Percentiles rank a stretch among this genome's conserved stretches.
Evolutionary conservation across 2,113 vertebrate species (phyloP).

Genomic region (Percina caprodes): DNA sequence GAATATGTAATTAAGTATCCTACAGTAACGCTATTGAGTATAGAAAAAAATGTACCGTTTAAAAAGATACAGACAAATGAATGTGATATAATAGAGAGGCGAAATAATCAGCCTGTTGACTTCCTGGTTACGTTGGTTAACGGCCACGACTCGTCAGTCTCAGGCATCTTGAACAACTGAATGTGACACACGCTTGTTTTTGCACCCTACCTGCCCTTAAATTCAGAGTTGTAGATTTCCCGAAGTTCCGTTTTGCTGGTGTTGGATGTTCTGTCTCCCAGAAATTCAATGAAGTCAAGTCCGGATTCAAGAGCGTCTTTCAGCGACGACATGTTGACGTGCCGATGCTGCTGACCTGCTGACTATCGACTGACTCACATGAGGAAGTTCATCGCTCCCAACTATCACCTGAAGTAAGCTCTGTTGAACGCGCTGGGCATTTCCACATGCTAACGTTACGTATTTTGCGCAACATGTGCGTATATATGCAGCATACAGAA

Average conservation of each 20-base stretch:
- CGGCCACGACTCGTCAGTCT: too few relatives aligned
- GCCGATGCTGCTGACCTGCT: background rate
- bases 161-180: too few relatives aligned
- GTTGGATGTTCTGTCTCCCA: conserved; percentile 77
- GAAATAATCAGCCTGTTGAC: too few relatives aligned
- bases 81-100: too few relatives aligned
- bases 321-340: conserved; percentile 59
- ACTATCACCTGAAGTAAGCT: background rate
- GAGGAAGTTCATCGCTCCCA: conserved; percentile 27
- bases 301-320: conserved; percentile 76
- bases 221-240: conserved; percentile 86
- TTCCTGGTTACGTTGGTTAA: too few relatives aligned
- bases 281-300: conserved; percentile 85
- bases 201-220: conserved; percentile 76
- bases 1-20: too few relatives aligned
- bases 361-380: background rate
- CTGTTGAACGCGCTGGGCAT: background rate
- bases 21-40: too few relatives aligned
- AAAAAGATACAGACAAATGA: too few relatives aligned
- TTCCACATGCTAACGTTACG: background rate
- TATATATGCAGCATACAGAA: too few relatives aligned
- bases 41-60: too few relatives aligned
- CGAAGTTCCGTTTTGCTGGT: conserved; percentile 81
- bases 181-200: background rate
- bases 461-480: background rate